A percentile compares a stretch with the other conserved stretches of the same genome.
These are phyloP conservation scores for Drosophila algonquin DNA, from an alignment of 2,888 invertebrate species.

Conservation along the genomic window DNA sequence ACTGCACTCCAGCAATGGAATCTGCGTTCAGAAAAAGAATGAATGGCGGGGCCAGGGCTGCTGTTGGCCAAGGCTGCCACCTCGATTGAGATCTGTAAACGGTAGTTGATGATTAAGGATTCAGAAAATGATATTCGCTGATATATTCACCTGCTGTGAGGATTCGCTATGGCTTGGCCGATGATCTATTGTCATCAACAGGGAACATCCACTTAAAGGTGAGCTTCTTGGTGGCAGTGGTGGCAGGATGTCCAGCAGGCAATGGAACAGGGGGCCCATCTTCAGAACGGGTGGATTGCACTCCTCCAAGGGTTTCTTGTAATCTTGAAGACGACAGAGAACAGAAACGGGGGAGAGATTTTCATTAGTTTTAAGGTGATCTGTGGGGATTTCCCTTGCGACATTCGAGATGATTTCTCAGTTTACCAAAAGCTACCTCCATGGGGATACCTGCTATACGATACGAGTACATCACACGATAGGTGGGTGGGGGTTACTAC, in stretches of 20 bases:
- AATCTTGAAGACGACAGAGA: conserved; percentile 87
- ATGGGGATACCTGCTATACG: not conserved
- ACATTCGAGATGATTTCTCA: not conserved
- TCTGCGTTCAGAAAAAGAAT: conserved; percentile 46
- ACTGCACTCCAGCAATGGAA: conserved; percentile 35
- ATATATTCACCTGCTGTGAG: conserved; percentile 88
- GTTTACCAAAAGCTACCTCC: not conserved
- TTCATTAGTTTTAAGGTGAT: too few species aligned
- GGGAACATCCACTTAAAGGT: conserved; percentile 95
- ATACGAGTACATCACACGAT: not conserved
- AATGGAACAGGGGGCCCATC: conserved; percentile 93
- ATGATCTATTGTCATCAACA: conserved; percentile 92
- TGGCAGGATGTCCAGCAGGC: conserved; percentile 94
- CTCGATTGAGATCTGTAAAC: conserved; percentile 87
- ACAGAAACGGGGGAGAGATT: not conserved
- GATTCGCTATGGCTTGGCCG: conserved; percentile 92
- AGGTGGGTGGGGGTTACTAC: not conserved
- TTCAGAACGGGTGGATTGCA: conserved; percentile 94
- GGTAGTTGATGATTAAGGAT: not conserved
- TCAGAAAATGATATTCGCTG: not conserved
- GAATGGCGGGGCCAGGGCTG: conserved; percentile 82
- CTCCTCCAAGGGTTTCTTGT: conserved; percentile 95
- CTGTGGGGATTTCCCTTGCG: not conserved
- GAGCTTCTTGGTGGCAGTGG: conserved; percentile 87
- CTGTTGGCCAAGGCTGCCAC: conserved; percentile 91